Percentiles rank a stretch among this genome's conserved stretches.
These are phyloP conservation scores for Ophion ellenae DNA, from an alignment of 2,888 invertebrate species.

Conservation along the genomic window DNA sequence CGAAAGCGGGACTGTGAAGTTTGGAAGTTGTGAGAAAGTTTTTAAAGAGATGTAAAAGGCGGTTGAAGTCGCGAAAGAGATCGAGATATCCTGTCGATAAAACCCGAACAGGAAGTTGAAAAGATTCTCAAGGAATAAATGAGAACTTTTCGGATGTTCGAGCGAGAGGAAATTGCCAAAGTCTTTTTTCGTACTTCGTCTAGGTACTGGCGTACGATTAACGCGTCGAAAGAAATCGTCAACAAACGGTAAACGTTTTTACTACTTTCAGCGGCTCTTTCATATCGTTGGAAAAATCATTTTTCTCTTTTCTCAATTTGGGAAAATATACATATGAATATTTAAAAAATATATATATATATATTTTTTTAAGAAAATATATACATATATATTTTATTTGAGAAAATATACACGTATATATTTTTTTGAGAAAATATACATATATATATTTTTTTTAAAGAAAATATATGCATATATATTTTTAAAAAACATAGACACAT, in stretches of 20 bases:
- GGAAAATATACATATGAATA: background rate
- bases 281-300: background rate
- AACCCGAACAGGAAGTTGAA: background rate
- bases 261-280: background rate
- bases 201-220: background rate
- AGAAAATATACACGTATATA: background rate
- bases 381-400: too few relatives aligned
- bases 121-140: background rate
- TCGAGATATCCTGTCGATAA: constrained; percentile 1
- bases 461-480: background rate
- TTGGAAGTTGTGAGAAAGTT: too few relatives aligned
- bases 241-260: background rate
- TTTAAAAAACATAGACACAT: too few relatives aligned
- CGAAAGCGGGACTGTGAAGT: too few relatives aligned
- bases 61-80: background rate
- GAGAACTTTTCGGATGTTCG: constrained; percentile 10
- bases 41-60: background rate
- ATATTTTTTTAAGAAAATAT: background rate
- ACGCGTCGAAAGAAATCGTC: background rate
- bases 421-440: background rate
- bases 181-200: constrained; percentile 1
- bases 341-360: too few relatives aligned
- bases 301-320: background rate
- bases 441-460: background rate
- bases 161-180: background rate